Evolutionary conservation across 2,888 invertebrate species (phyloP).

Genomic region (Coenonympha glycerion): DNA sequence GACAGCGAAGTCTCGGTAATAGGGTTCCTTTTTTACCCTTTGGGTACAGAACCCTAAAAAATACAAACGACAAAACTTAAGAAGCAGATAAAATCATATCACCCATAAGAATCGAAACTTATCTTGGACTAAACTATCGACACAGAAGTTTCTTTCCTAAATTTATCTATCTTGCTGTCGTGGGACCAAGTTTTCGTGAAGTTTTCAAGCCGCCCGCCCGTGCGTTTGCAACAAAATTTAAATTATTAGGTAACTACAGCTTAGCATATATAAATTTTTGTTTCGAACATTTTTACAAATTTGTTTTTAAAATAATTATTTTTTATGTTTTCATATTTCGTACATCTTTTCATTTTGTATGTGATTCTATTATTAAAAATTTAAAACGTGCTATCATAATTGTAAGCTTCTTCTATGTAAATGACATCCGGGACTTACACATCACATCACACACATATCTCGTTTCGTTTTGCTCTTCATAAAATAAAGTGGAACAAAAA

Average conservation of each 20-base stretch:
- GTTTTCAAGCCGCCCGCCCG: constrained; percentile 8
- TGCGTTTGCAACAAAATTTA: constrained; percentile 13
- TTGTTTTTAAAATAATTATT: too few relatives aligned
- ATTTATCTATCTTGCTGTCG: constrained; percentile 18
- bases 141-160: constrained; percentile 18
- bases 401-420: not conserved
- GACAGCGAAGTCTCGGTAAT: too few relatives aligned
- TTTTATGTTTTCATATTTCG: too few relatives aligned
- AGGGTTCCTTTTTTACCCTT: too few relatives aligned
- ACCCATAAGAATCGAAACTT: constrained; percentile 20
- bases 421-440: constrained; percentile 1
- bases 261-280: not conserved
- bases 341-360: too few relatives aligned
- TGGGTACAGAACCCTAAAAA: too few relatives aligned
- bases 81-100: constrained; percentile 11
- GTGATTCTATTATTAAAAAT: not conserved
- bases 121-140: constrained; percentile 19
- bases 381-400: not conserved
- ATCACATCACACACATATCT: not conserved
- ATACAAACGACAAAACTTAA: too few relatives aligned
- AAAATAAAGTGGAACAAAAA: constrained; percentile 1
- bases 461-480: constrained; percentile 7
- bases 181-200: constrained; percentile 14
- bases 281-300: not conserved
- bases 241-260: constrained; percentile 8